A percentile compares a stretch with the other conserved stretches of the same genome.
phyloP scores from a whole-genome alignment of 2,797 vertebrate species.

The Anabas testudineus region DNA sequence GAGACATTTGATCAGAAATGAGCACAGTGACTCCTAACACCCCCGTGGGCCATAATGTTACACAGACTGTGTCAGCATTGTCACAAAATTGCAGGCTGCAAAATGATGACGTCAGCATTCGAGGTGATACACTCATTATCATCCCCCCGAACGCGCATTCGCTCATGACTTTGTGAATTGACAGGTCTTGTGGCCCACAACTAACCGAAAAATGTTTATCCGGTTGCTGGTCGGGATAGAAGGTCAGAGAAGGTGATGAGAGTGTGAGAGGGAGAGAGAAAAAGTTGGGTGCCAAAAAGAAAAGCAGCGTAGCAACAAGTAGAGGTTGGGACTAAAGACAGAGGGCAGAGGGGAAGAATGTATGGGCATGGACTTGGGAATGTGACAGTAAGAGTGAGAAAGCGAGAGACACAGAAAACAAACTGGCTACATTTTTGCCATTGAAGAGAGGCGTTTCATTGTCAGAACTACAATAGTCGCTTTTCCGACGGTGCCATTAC shows the following conservation, averaged over 20 bases:
- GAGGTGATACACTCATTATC: slow-evolving; percentile 53
- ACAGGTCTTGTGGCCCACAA: slow-evolving; percentile 19
- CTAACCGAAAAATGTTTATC: slow-evolving; percentile 18
- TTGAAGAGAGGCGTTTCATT: slow-evolving; percentile 88
- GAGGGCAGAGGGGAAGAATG: slow-evolving; percentile 86
- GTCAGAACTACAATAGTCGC: slow-evolving; percentile 89
- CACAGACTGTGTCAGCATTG: slow-evolving; percentile 71
- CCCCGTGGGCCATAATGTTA: slow-evolving; percentile 66
- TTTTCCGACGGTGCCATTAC: slow-evolving; percentile 92
- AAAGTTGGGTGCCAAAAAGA: slow-evolving; percentile 66
- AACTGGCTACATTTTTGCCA: slow-evolving; percentile 85
- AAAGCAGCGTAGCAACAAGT: slow-evolving; percentile 58
- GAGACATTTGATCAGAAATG: slow-evolving; percentile 78
- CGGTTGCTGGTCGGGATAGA: slow-evolving; percentile 2
- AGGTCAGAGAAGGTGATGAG: slow-evolving; percentile 38
- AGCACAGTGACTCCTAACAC: slow-evolving; percentile 65
- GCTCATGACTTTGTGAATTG: slow-evolving; percentile 30
- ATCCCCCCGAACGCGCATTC: slow-evolving; percentile 14
- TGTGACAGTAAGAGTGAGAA: slow-evolving; percentile 87
- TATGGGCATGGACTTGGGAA: slow-evolving; percentile 85
- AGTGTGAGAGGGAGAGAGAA: slow-evolving; percentile 30
- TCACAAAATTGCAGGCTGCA: slow-evolving; percentile 62
- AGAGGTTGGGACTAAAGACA: slow-evolving; percentile 73
- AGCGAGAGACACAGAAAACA: slow-evolving; percentile 85
- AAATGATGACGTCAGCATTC: slow-evolving; percentile 53